Conservation (phyloP, 2,888 invertebrate species). For the Thera obeliscata region DNA sequence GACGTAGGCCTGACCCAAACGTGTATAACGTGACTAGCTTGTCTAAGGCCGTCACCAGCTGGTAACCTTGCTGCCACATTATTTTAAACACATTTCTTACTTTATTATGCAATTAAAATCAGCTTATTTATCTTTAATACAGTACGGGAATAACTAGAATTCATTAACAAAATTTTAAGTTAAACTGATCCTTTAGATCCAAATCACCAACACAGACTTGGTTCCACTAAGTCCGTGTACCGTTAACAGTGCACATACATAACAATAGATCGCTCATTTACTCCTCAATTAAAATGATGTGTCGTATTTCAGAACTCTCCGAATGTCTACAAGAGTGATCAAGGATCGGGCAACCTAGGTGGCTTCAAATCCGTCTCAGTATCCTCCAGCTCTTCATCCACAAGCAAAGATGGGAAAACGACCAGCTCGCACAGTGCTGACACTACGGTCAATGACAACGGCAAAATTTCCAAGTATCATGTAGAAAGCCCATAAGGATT, state of each 20-base stretch:
- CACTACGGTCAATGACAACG: constrained; percentile 89
- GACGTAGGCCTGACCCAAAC: constrained; percentile 36
- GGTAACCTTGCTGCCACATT: constrained; percentile 29
- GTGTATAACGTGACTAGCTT: constrained; percentile 44
- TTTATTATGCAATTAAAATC: constrained; percentile 5
- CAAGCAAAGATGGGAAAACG: constrained; percentile 85
- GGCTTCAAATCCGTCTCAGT: constrained; percentile 84
- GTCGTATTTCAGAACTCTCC: constrained; percentile 64
- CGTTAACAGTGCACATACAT: no score
- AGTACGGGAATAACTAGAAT: no score
- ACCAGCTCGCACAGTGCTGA: constrained; percentile 83
- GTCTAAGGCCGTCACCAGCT: constrained; percentile 24
- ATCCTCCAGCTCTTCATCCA: constrained; percentile 85
- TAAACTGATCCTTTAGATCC: no score
- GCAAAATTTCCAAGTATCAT: constrained; percentile 86
- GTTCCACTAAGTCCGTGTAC: no score
- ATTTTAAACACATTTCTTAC: constrained; percentile 34
- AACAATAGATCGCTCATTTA: no score
- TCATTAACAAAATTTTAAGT: no score
- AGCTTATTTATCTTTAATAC: no score
- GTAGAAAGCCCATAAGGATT: constrained; percentile 62
- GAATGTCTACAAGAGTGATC: constrained; percentile 74
- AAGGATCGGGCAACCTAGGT: constrained; percentile 37
- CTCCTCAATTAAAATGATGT: background rate
- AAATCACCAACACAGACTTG: no score